Conservation (phyloP, 2,888 invertebrate species). For the Amphipyra berbera region DNA sequence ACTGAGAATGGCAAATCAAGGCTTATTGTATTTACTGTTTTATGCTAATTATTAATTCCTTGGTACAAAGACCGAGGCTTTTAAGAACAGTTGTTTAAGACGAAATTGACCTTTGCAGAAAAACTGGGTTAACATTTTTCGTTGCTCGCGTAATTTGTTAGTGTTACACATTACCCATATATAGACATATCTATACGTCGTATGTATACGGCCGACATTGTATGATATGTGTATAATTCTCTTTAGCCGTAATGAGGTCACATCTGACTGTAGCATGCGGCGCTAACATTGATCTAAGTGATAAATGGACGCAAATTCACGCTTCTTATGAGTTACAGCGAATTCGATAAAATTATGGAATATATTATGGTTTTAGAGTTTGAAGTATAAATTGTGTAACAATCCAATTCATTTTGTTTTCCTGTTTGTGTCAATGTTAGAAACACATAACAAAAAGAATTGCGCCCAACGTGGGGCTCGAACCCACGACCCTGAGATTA, state of each 20-base stretch:
- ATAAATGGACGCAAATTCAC: constrained; percentile 53
- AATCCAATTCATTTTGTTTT: background rate
- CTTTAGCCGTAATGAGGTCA: constrained; percentile 58
- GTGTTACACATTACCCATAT: background rate
- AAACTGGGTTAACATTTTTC: constrained; percentile 29
- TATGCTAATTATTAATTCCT: constrained; percentile 1
- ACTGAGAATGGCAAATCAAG: constrained; percentile 6
- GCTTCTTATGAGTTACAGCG: constrained; percentile 24
- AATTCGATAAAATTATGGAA: constrained; percentile 15
- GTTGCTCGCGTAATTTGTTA: background rate
- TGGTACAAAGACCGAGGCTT: constrained; percentile 5
- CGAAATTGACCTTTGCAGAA: constrained; percentile 20
- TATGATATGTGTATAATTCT: constrained; percentile 57
- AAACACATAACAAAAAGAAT: constrained; percentile 54
- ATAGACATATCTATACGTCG: constrained; percentile 16
- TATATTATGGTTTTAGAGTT: background rate
- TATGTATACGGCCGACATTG: constrained; percentile 36
- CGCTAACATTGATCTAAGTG: constrained; percentile 58
- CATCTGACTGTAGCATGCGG: constrained; percentile 52
- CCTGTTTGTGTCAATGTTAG: background rate
- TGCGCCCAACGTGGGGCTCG: constrained; percentile 91
- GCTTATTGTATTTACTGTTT: constrained; percentile 2
- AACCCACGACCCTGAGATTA: constrained; percentile 92
- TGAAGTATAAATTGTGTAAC: background rate
- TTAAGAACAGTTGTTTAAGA: constrained; percentile 1